Percentiles rank a stretch among this genome's conserved stretches.
These are phyloP conservation scores for Limanda limanda DNA, from an alignment of 2,113 vertebrate species.

Conservation along the genomic window DNA sequence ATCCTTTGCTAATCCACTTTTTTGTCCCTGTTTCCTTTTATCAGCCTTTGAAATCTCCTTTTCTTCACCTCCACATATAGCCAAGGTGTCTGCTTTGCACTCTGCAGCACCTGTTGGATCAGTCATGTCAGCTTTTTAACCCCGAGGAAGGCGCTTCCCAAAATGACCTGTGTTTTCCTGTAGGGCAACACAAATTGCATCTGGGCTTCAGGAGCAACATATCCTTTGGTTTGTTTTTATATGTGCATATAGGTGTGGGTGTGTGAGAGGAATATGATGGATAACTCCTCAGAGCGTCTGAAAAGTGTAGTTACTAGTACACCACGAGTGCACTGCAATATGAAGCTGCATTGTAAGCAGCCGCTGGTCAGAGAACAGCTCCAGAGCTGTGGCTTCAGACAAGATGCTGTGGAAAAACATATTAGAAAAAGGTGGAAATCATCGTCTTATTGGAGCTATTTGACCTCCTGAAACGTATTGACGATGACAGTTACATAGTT, in stretches of 20 bases:
- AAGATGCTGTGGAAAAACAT: neutral
- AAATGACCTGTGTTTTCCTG: constrained; percentile 16
- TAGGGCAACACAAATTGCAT: constrained; percentile 21
- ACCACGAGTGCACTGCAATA: constrained; percentile 5
- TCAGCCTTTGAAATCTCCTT: constrained; percentile 56
- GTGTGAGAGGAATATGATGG: neutral
- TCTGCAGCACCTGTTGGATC: constrained; percentile 56
- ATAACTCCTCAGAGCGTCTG: neutral
- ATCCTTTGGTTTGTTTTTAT: constrained; percentile 27
- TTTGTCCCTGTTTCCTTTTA: constrained; percentile 43
- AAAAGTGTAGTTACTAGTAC: neutral
- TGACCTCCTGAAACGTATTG: neutral
- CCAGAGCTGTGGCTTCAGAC: neutral
- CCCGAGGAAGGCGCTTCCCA: constrained; percentile 27
- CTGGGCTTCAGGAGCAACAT: constrained; percentile 19
- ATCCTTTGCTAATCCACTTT: constrained; percentile 64
- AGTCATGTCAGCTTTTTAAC: constrained; percentile 50
- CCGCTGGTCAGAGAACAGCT: neutral
- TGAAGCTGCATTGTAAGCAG: neutral
- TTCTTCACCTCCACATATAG: constrained; percentile 15
- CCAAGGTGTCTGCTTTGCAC: constrained; percentile 4
- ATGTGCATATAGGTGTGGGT: constrained; percentile 26
- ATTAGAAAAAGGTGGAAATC: neutral
- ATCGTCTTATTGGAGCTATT: neutral
- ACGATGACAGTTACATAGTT: neutral